Percentiles rank a stretch among this genome's conserved stretches.
Conservation (phyloP, 1,140 invertebrate species). For the Orchesella cincta region DNA sequence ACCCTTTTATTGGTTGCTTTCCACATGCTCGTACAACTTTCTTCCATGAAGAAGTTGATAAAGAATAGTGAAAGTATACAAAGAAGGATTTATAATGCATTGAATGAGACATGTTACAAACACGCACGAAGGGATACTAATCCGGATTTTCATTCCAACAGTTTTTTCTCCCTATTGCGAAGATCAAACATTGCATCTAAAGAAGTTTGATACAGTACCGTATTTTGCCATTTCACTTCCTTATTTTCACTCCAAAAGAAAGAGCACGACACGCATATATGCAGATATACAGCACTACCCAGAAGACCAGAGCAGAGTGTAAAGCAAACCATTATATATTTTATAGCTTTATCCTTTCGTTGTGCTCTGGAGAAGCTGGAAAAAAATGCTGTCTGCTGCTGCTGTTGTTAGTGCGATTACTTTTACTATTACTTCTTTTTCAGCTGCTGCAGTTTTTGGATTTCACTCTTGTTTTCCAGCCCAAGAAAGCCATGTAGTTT, state of each 20-base stretch:
- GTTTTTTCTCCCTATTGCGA: constrained; percentile 13
- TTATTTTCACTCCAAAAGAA: neutral
- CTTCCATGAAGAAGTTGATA: neutral
- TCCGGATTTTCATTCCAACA: constrained; percentile 11
- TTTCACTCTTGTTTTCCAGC: neutral
- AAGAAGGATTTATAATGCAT: constrained; percentile 5
- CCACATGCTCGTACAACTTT: too few species aligned
- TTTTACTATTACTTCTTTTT: constrained; percentile 7
- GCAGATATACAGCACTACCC: too few species aligned
- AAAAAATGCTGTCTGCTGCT: constrained; percentile 10
- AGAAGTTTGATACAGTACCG: neutral
- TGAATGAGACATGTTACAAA: neutral
- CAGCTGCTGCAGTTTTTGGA: neutral
- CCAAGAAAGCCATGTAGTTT: constrained; percentile 23
- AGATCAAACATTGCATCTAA: constrained; percentile 15
- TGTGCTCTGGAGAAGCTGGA: neutral
- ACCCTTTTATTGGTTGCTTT: too few species aligned
- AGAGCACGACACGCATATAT: too few species aligned
- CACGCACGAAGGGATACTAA: constrained; percentile 19
- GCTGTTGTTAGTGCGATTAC: neutral
- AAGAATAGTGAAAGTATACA: neutral
- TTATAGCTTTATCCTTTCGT: constrained; percentile 1
- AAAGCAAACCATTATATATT: neutral
- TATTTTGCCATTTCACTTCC: neutral
- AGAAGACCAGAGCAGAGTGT: too few species aligned